Percentiles rank a stretch among this genome's conserved stretches.
These are phyloP conservation scores for Aradus depressus DNA, from an alignment of 2,888 invertebrate genomes.

Conservation along the genomic window DNA sequence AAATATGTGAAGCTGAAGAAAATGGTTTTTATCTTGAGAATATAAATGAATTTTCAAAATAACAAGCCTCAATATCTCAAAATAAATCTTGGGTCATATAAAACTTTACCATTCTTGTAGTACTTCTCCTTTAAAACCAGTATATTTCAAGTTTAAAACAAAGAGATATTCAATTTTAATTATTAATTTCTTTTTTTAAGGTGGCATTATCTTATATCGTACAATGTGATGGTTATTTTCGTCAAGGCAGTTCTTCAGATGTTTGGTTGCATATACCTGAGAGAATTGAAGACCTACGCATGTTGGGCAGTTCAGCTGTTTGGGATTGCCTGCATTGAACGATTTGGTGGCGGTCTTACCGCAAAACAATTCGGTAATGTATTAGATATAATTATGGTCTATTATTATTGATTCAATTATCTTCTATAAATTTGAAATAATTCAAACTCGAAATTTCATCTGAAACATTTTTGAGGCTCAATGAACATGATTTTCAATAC, in stretches of 20 bases:
- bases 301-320: slow-evolving; percentile 72
- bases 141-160: too few relatives aligned
- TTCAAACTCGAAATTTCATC: too few relatives aligned
- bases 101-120: too few relatives aligned
- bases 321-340: slow-evolving; percentile 79
- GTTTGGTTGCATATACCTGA: slow-evolving; percentile 76
- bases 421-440: too few relatives aligned
- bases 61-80: too few relatives aligned
- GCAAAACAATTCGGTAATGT: slow-evolving; percentile 5
- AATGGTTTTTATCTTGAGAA: background rate
- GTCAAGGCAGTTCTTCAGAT: slow-evolving; percentile 81
- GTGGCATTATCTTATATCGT: slow-evolving; percentile 83
- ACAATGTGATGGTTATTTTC: slow-evolving; percentile 81
- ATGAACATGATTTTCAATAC: too few relatives aligned
- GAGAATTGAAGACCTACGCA: slow-evolving; percentile 42
- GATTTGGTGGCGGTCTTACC: slow-evolving; percentile 41
- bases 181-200: slow-evolving; percentile 42
- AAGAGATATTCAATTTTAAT: too few relatives aligned
- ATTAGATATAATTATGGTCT: background rate
- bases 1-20: too few relatives aligned
- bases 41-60: background rate
- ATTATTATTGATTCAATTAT: too few relatives aligned
- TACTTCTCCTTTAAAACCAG: too few relatives aligned
- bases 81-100: too few relatives aligned
- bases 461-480: too few relatives aligned